A percentile compares a stretch with the other conserved stretches of the same genome.
These are phyloP conservation scores for Rapana venosa DNA, from an alignment of 2,888 invertebrate genomes.

Conservation along the genomic window DNA sequence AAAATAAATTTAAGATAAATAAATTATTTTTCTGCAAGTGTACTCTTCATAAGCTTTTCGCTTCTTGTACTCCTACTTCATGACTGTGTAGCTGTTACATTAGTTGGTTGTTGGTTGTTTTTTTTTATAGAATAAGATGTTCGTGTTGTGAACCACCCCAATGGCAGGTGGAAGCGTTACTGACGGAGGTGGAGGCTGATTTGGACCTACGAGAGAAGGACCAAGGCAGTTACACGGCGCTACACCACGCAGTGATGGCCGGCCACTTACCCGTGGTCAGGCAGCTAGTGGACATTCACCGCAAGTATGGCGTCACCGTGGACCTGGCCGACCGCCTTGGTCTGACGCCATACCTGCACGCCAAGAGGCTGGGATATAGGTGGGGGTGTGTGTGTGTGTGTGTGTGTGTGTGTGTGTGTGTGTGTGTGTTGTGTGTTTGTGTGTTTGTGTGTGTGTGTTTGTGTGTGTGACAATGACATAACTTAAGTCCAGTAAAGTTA, in stretches of 20 bases:
- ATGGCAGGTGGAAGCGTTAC: conserved; percentile 51
- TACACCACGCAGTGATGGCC: conserved; percentile 70
- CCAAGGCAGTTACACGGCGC: conserved; percentile 66
- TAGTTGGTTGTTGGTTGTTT: no score
- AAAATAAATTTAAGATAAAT: no score
- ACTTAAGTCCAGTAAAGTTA: not conserved
- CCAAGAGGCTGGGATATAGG: conserved; percentile 67
- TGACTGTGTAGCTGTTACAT: no score
- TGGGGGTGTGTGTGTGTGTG: conserved; percentile 40
- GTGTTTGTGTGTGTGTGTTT: not conserved
- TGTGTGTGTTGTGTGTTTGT: not conserved
- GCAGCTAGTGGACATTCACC: conserved; percentile 61
- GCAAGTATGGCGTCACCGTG: conserved; percentile 68
- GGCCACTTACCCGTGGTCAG: conserved; percentile 62
- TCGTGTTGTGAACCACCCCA: no score
- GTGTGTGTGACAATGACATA: not conserved
- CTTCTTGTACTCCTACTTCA: no score
- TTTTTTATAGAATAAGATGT: no score
- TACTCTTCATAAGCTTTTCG: no score
- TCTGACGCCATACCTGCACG: conserved; percentile 72
- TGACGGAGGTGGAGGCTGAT: conserved; percentile 67
- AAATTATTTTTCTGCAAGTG: no score
- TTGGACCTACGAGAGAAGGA: conserved; percentile 69
- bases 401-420: not conserved
- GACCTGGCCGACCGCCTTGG: conserved; percentile 71